Base-by-base conservation (phyloP, 2,113 vertebrate genomes). In the Platichthys flesus region DNA sequence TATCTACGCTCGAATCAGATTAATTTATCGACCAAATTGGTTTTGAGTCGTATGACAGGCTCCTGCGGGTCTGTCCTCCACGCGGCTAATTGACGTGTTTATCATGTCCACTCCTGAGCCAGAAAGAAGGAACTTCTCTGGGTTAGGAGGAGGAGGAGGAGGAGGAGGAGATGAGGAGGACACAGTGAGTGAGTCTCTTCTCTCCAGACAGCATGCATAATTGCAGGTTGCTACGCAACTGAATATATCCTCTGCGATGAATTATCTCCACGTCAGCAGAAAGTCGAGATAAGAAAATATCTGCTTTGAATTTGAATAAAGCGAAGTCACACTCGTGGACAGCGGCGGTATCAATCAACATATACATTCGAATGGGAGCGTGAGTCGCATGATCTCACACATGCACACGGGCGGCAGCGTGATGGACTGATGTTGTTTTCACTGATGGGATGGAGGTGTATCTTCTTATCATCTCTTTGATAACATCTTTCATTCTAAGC, bases 201-300 rank as follows among this genome's bases (percentile, higher is more conserved):
- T 89, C 76, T 87, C 85, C 73, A 82, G 81, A 88, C 88, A 78
- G 74, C 85, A 82, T 86, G 71, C 69, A 67, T 92, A 93, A 94
- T 93, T 92, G 83, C 87, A 74, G 85, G 93, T 93, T 94, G 93
- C 92, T 91, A 92, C 87, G 93, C 90, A 85, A 94, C 92, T 71
- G 86, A 89, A 92, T 84, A 78, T 86, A 90, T 88, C 84, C 83
- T 78, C 79, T 7, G 58, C 70, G 67, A 76, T 87, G 76, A 93
- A 88, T 93, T 89, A 88, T 90, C 82, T 80, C 73, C 78, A 54
- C 73, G 85, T 89, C 91, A 79, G 82, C 66, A 74, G 65, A 86
- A 90, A 86, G 75, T 81, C 85, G 76, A 77, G 88, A 93, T 88
- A 84, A 87, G 88, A 79, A 81, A 64, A 7, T 23, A 78, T 79